Evolutionary conservation across 2,113 vertebrate genomes (phyloP).

Genomic region (Globicephala melas): DNA sequence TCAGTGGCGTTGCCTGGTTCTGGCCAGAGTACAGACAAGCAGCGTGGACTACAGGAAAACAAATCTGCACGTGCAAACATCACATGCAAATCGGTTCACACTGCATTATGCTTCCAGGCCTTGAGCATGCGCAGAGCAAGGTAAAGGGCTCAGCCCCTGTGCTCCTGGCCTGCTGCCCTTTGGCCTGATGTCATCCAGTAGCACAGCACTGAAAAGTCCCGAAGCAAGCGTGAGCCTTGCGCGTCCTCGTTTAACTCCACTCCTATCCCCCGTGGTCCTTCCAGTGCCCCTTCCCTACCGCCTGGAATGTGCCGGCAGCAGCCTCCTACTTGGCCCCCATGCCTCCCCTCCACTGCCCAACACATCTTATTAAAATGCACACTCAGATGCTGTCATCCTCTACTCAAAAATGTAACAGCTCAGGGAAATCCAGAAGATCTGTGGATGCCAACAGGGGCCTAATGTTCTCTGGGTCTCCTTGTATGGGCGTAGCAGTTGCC

Average conservation of each 20-base stretch:
- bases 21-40: constrained; percentile 50
- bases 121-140: fast-evolving
- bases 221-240: no score
- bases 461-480: background rate
- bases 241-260: fast-evolving
- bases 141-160: background rate
- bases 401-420: background rate
- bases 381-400: background rate
- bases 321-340: fast-evolving
- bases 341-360: background rate
- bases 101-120: background rate
- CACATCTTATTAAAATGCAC: background rate
- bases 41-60: constrained; percentile 43
- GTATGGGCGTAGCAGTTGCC: no score
- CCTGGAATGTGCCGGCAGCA: background rate
- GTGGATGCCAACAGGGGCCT: background rate
- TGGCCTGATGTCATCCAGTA: fast-evolving
- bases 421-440: background rate
- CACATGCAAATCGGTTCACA: background rate
- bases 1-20: constrained; percentile 23
- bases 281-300: background rate
- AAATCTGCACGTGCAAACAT: constrained; percentile 46
- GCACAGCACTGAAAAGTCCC: background rate
- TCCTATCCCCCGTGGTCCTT: background rate
- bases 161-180: background rate